Percentiles rank a stretch among this genome's conserved stretches.
Evolutionary conservation across 1,140 invertebrate species (phyloP).

Genomic region (Drosophila pallidifrons): DNA sequence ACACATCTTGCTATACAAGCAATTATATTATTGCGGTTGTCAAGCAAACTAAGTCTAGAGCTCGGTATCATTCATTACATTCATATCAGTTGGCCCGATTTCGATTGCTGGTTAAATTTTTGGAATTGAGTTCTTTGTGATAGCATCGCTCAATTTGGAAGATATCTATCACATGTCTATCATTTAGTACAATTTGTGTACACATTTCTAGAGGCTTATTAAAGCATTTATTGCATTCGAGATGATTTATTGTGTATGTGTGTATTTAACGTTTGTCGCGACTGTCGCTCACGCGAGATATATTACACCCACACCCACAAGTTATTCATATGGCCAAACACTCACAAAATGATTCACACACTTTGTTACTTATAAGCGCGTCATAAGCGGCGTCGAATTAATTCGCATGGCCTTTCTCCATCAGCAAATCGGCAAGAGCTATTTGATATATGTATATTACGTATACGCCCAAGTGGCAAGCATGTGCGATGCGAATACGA

Average conservation of each 20-base stretch:
- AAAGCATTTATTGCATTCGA: background rate
- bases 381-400: conserved; percentile 22
- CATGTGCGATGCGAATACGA: background rate
- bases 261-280: background rate
- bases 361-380: conserved; percentile 17
- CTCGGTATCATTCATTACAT: background rate
- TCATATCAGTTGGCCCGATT: background rate
- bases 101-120: background rate
- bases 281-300: conserved; percentile 3
- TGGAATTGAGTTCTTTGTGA: background rate
- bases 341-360: conserved; percentile 8
- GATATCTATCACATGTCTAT: conserved; percentile 17
- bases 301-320: background rate
- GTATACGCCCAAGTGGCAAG: conserved; percentile 57
- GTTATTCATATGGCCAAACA: no score
- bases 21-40: background rate
- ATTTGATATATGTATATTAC: conserved; percentile 63
- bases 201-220: conserved; percentile 1
- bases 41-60: background rate
- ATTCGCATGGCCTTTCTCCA: conserved; percentile 39
- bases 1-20: background rate
- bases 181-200: conserved; percentile 3
- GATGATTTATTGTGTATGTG: conserved; percentile 9
- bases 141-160: conserved; percentile 10
- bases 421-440: conserved; percentile 38